Conservation (phyloP, 1,140 invertebrate genomes). For the Bombyx mandarina region DNA sequence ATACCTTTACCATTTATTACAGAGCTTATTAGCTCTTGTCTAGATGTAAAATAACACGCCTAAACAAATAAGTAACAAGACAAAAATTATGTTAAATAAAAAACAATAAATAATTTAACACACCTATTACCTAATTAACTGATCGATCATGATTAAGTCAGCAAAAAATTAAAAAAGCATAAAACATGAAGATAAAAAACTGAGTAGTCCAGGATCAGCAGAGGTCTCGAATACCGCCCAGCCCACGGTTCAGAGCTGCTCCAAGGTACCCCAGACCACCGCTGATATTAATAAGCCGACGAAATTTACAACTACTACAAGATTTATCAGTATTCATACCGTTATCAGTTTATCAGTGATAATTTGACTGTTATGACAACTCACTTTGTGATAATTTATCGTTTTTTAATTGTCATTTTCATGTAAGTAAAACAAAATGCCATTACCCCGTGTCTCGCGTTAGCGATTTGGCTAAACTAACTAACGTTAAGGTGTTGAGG, state of each 20-base stretch:
- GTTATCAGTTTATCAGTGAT: constrained; percentile 54
- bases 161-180: constrained; percentile 5
- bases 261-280: constrained; percentile 64
- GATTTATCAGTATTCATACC: constrained; percentile 28
- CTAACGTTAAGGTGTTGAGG: no score
- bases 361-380: constrained; percentile 11
- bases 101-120: no score
- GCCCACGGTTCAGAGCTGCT: constrained; percentile 31
- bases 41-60: no score
- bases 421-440: no score
- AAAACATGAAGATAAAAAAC: constrained; percentile 40
- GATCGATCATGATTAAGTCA: constrained; percentile 18
- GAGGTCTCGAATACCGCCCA: constrained; percentile 69
- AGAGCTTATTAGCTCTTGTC: no score
- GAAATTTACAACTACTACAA: constrained; percentile 37
- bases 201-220: constrained; percentile 58
- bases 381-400: no score
- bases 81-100: no score
- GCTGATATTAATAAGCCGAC: constrained; percentile 50
- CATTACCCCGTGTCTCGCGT: no score
- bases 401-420: constrained; percentile 6
- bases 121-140: not conserved
- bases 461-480: no score
- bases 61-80: no score
- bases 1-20: no score